Percentiles rank a stretch among this genome's conserved stretches.
phyloP scores from a whole-genome alignment of 92 coral and sea anemone genomes.

The Palythoa grandiflora region DNA sequence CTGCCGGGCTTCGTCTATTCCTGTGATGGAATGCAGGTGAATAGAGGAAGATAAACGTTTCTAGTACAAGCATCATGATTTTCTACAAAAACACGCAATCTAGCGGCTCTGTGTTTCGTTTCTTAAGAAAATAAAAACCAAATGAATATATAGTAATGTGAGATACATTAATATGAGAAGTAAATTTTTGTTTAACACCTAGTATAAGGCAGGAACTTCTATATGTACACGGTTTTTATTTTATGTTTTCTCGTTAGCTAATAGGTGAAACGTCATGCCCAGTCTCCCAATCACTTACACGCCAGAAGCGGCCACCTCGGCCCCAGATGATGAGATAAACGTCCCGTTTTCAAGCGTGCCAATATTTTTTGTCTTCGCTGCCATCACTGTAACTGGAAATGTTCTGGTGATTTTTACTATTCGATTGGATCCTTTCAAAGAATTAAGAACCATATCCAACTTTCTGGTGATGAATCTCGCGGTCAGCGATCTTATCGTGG shows the following conservation, averaged over 20 bases:
- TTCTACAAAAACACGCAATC: too few species aligned
- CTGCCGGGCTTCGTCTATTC: too few species aligned
- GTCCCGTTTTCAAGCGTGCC: constrained; percentile 20
- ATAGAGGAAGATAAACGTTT: too few species aligned
- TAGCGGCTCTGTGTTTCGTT: too few species aligned
- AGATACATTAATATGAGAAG: too few species aligned
- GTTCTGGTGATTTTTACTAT: constrained; percentile 51
- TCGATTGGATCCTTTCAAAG: constrained; percentile 67
- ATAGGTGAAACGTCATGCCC: neutral
- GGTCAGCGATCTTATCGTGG: constrained; percentile 61
- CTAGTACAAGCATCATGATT: too few species aligned
- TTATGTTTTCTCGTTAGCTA: neutral
- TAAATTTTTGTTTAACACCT: too few species aligned
- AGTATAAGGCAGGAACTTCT: neutral
- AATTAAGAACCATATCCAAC: constrained; percentile 64
- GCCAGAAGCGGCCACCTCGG: neutral
- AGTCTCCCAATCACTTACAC: neutral
- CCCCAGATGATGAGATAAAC: neutral
- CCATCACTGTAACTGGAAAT: constrained; percentile 54
- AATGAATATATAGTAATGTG: too few species aligned
- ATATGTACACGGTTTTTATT: neutral
- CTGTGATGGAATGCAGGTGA: too few species aligned
- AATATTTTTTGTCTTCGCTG: constrained; percentile 27
- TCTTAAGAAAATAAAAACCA: too few species aligned
- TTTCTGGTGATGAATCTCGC: constrained; percentile 67